Percentiles rank a stretch among this genome's conserved stretches.
Conservation (phyloP, 2,888 invertebrate species). For the Lasioglossum vierecki region DNA sequence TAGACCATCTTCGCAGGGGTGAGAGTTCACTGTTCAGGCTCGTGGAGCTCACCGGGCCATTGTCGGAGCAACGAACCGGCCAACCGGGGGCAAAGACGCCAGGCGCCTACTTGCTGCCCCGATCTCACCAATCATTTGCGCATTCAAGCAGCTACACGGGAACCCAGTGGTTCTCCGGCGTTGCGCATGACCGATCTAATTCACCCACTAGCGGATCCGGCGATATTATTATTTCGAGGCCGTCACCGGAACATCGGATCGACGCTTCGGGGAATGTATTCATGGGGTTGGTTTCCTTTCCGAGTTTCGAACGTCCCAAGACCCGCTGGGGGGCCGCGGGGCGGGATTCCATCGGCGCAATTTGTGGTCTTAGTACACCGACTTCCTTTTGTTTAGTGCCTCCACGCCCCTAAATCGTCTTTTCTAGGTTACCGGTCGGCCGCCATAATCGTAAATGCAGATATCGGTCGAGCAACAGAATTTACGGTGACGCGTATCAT, state of each 20-base stretch:
- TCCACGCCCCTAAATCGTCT: background rate
- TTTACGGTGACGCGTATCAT: background rate
- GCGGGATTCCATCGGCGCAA: background rate
- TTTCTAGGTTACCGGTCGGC: background rate
- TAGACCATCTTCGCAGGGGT: slow-evolving; percentile 51
- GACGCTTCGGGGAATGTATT: slow-evolving; percentile 75
- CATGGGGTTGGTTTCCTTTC: slow-evolving; percentile 67
- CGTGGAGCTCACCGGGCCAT: slow-evolving; percentile 63
- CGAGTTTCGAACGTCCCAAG: slow-evolving; percentile 20
- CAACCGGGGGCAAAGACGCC: slow-evolving; percentile 67
- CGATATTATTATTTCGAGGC: slow-evolving; percentile 78
- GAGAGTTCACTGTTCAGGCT: slow-evolving; percentile 58
- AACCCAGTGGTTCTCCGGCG: slow-evolving; percentile 67
- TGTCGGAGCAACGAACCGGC: slow-evolving; percentile 71
- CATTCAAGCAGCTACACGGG: slow-evolving; percentile 68
- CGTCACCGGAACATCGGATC: slow-evolving; percentile 71
- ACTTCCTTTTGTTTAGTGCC: slow-evolving; percentile 1
- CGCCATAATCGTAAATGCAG: background rate
- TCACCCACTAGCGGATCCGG: slow-evolving; percentile 62
- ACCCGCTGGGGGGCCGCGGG: background rate
- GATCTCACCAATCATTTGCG: slow-evolving; percentile 72
- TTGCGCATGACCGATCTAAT: slow-evolving; percentile 70
- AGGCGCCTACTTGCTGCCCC: slow-evolving; percentile 69
- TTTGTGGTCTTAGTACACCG: background rate
- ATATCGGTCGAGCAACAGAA: background rate